These are phyloP conservation scores for Punctoribates punctum DNA, from an alignment of 2,888 invertebrate genomes.

Conservation along the genomic window DNA sequence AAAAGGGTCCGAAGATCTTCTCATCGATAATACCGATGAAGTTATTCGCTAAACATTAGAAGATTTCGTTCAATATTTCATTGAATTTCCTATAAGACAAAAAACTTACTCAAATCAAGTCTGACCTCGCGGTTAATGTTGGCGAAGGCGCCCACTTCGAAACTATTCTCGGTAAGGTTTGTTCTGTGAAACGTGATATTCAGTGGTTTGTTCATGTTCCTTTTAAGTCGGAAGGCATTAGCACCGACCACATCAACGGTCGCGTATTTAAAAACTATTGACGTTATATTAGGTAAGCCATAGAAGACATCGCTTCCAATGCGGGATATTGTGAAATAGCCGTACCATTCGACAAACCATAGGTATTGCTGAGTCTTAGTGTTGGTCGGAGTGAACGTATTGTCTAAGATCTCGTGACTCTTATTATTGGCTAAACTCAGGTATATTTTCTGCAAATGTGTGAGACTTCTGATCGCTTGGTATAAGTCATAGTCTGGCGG, in stretches of 20 bases:
- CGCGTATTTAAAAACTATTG: neutral
- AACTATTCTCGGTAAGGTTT: neutral
- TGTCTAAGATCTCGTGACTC: neutral
- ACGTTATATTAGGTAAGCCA: neutral
- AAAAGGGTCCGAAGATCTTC: neutral
- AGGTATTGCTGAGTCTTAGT: neutral
- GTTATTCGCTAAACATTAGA: neutral
- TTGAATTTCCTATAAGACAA: neutral
- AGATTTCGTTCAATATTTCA: neutral
- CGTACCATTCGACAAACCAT: neutral
- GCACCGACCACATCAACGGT: neutral
- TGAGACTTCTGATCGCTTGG: neutral
- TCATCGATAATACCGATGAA: neutral
- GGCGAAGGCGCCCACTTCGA: neutral
- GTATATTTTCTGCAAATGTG: neutral
- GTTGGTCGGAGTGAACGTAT: neutral
- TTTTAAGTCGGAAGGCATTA: neutral
- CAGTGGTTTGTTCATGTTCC: neutral
- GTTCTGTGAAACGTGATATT: neutral
- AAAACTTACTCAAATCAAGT: neutral
- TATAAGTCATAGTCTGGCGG: constrained; percentile 18
- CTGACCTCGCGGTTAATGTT: neutral
- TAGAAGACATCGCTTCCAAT: neutral
- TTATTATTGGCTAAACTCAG: neutral
- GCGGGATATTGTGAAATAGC: neutral